Evolutionary conservation across 2,113 vertebrate species (phyloP).

Genomic region (Pterocles orientalis): DNA sequence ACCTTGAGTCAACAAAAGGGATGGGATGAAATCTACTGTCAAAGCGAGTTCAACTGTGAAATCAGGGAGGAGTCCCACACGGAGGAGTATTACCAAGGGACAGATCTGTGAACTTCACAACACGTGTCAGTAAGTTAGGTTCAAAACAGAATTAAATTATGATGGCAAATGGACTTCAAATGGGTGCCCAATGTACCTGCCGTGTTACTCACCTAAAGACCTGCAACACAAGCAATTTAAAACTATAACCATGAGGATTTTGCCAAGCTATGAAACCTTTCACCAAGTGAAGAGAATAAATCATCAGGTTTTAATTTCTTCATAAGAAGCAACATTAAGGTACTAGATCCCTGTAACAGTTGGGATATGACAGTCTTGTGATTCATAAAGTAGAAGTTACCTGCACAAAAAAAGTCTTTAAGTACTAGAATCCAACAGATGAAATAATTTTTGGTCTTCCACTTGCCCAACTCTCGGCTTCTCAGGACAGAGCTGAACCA

Average conservation of each 20-base stretch:
- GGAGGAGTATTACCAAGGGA: background rate
- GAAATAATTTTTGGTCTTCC: background rate
- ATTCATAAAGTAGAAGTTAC: background rate
- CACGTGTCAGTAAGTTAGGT: background rate
- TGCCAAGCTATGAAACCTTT: background rate
- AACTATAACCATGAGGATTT: background rate
- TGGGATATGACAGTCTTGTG: background rate
- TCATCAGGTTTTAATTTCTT: background rate
- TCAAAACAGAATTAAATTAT: background rate
- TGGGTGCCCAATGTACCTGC: background rate
- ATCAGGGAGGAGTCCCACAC: background rate
- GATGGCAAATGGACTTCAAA: background rate
- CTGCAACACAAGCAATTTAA: background rate
- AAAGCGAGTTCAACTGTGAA: background rate
- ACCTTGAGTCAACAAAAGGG: conserved; percentile 32
- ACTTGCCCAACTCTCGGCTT: background rate
- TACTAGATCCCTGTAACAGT: background rate
- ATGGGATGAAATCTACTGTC: conserved; percentile 20
- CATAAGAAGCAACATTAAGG: background rate
- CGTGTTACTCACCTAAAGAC: background rate
- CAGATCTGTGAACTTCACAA: background rate
- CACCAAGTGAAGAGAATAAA: background rate
- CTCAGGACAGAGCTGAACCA: background rate
- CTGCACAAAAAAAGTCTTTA: background rate
- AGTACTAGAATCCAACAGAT: background rate